A percentile compares a stretch with the other conserved stretches of the same genome.
Evolutionary conservation across 2,797 vertebrate genomes (phyloP).

Genomic region (Nyctibius grandis): DNA sequence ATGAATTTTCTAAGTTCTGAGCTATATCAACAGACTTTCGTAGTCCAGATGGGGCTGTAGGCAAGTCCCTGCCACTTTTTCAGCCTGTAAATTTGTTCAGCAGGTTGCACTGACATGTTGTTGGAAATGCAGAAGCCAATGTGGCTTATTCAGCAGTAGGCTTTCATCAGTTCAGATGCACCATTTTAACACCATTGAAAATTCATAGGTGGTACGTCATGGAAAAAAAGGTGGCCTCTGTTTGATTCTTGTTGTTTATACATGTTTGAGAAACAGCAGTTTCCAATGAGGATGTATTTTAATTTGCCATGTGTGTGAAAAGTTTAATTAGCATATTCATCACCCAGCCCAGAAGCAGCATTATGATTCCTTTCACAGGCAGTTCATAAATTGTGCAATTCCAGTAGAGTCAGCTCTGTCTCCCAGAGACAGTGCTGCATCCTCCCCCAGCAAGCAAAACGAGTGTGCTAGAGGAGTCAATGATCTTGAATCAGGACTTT

Average conservation of each 20-base stretch:
- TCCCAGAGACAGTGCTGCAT: not conserved
- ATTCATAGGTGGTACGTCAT: not conserved
- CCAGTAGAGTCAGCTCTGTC: not conserved
- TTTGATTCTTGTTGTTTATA: constrained; percentile 11
- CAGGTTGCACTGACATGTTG: not conserved
- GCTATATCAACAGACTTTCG: not conserved
- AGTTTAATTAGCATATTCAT: constrained; percentile 40
- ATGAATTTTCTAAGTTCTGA: constrained; percentile 6
- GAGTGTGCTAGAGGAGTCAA: not conserved
- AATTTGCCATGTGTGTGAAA: constrained; percentile 25
- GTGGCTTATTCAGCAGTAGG: not conserved
- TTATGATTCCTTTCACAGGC: not conserved
- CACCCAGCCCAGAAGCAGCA: not conserved
- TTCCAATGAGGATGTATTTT: constrained; percentile 16
- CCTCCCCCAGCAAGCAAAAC: not conserved
- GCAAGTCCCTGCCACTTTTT: not conserved
- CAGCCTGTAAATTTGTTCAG: not conserved
- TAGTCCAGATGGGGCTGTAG: constrained; percentile 1
- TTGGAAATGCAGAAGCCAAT: not conserved
- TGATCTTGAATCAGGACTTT: not conserved
- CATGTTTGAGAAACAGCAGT: constrained; percentile 37
- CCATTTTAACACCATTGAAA: not conserved
- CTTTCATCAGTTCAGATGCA: not conserved
- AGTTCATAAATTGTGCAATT: not conserved
- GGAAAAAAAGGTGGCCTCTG: not conserved